Evolutionary conservation across 2,797 vertebrate species (phyloP).

Genomic region (Tenualosa thibaudeaui): DNA sequence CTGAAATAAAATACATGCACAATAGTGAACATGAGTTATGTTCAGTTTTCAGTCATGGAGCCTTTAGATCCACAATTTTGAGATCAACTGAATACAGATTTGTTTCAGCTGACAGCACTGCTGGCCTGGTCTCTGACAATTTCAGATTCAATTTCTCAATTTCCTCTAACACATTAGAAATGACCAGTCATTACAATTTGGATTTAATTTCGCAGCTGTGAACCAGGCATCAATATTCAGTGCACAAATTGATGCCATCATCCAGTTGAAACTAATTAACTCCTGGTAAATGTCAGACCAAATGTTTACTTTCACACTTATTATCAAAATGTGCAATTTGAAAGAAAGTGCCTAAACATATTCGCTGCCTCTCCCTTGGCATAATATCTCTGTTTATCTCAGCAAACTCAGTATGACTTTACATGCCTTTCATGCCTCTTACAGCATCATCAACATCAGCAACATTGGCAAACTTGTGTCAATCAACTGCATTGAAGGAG

Average conservation of each 20-base stretch:
- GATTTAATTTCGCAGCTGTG: conserved; percentile 17
- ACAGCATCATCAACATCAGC: not conserved
- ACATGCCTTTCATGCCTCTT: not conserved
- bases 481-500: conserved; percentile 8
- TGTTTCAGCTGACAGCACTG: not conserved
- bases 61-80: not conserved
- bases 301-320: conserved; percentile 22
- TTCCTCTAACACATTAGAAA: not conserved
- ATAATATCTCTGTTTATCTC: not conserved
- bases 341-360: not conserved
- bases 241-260: conserved; percentile 12
- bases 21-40: not conserved
- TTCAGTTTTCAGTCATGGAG: not conserved
- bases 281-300: conserved; percentile 17
- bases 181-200: conserved; percentile 15
- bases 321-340: conserved; percentile 19
- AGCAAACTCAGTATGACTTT: not conserved
- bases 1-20: not conserved
- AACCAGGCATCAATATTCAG: conserved; percentile 21
- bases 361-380: not conserved
- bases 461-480: not conserved
- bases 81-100: not conserved
- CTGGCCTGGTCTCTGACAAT: not conserved
- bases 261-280: conserved; percentile 25
- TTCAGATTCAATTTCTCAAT: not conserved